Evolutionary conservation across 2,797 vertebrate genomes (phyloP), one percentile per base, ranked within the genome.

Genomic region (Urocyon cinereoargenteus): DNA sequence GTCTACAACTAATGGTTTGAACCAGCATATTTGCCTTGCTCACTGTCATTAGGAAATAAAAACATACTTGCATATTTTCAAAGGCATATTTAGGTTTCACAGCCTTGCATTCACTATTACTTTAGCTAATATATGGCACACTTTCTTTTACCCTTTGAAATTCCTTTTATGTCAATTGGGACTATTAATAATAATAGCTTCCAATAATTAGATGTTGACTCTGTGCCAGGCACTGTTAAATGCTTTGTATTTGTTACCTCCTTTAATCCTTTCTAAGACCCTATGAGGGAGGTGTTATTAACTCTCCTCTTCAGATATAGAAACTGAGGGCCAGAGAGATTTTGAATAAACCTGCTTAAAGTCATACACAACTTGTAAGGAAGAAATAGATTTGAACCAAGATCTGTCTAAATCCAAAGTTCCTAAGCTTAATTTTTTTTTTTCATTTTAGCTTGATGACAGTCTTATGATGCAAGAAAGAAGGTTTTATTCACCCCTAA

Each of bases 241-340:
- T 68, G 15, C 16, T 81, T 49, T 78, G 2, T 89, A 84, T 51
- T 83, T 68, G 4, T 64, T 62, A 73, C 70, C 22, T 95, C 49
- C 26, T 55, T 89, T 93, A 57, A 92, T 78, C 73, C 16, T 75
- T 57, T 96, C 57, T 24, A 84, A 86, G 84, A 91, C 16, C 59
- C 49, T 31, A 11, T 9, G 86, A 73, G 62, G 40, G 73, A 45
- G 14, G 14, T 81, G 36, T 66, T 86, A 68, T 78, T 79, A 64
- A 72, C 75, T 75, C 53, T 22, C 85, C 31, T 94, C 34, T 51
- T 93, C 77, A 86, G 40, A 31, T 75, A 49, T 1, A 40, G 36
- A 90, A 93, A 82, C 28, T 79, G 57, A 94, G 40, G 64, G 70
- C 75, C 40, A 40, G 24, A 90, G 34, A 86, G 18, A 91, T 78